Evolutionary conservation across 2,888 invertebrate genomes (phyloP), one percentile per base, ranked within the genome.

Genomic region (Mesochorus sp.): DNA sequence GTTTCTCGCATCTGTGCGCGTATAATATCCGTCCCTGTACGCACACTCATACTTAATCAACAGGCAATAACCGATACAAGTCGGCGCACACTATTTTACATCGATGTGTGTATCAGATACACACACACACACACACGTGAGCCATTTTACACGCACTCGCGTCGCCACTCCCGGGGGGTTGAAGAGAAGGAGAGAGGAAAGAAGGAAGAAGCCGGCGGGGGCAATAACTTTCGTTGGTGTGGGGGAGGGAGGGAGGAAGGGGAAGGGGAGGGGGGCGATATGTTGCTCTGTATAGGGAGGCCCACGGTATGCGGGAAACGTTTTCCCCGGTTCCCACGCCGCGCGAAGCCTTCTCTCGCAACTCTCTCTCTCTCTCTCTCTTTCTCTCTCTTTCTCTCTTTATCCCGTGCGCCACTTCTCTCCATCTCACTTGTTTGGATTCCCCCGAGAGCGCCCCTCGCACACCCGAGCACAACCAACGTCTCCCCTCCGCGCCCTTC

Each of bases 271-370:
- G 62, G 76, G 77, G 71, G 72, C 72, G 17, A 70, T 26, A 42
- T 74, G 68, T 78, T 64, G 76, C 61, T 55, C 78, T 64, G 68
- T 70, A 70, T 66, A 73, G 66, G 80, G 79, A 67, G 80, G 80
- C 68, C 64, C 67, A 68, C 53, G 87, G 87, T 88, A 89, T 89
- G 88, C 88, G 88, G 87, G 87, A 89, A 89, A 88, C 86, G 86
- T 89, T 90, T 90, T 88, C 89, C 89, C 87, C 85, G 88, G 89
- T 90, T 90, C 90, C 89, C 90, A 90, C 89, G 90, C 79, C 80
- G 85, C 73, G 85, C 85, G 85, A 86, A 85, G 86, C 85, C 84
- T 85, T 80, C 74, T 74, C 81, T 79, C 67, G 31, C 73, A 28
- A 61, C 70, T 80, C 61, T 67, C 77, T 77, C 81, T 82, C 82